phyloP scores from a whole-genome alignment of 2,888 invertebrate species.

The Xestia xanthographa region DNA sequence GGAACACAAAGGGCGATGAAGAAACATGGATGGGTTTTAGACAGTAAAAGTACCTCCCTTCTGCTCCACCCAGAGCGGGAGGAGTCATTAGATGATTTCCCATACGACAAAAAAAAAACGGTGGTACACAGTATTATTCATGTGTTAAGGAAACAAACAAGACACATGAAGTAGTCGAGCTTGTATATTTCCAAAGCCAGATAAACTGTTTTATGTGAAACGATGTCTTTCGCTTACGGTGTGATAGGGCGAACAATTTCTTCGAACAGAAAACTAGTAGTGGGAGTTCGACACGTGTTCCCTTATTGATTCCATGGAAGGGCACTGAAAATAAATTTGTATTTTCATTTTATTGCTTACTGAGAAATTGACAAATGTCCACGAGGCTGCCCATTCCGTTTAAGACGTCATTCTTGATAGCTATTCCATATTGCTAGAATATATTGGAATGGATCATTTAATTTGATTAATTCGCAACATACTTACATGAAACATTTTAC shows the following conservation, averaged over 20 bases:
- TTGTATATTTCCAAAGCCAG: not conserved
- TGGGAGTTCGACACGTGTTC: slow-evolving; percentile 65
- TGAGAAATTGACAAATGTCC: slow-evolving; percentile 65
- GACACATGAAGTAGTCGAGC: not conserved
- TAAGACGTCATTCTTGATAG: slow-evolving; percentile 47
- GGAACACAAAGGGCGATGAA: too few species aligned
- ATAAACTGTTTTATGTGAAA: not conserved
- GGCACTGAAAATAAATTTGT: slow-evolving; percentile 67
- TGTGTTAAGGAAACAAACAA: not conserved
- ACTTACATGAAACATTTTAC: not conserved
- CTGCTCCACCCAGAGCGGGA: too few species aligned
- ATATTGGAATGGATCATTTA: slow-evolving; percentile 5
- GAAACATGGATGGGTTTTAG: too few species aligned
- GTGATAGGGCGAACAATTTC: slow-evolving; percentile 59
- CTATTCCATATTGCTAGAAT: slow-evolving; percentile 37
- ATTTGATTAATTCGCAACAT: slow-evolving; percentile 28
- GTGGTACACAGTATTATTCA: not conserved
- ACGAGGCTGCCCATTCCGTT: slow-evolving; percentile 40
- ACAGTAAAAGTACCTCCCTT: too few species aligned
- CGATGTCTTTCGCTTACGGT: slow-evolving; percentile 16
- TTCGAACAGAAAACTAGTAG: slow-evolving; percentile 66
- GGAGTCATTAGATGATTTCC: too few species aligned
- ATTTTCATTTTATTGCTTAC: slow-evolving; percentile 69
- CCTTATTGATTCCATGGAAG: slow-evolving; percentile 69
- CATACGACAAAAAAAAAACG: too few species aligned